phyloP scores from a whole-genome alignment of 1,140 invertebrate species.

The Pseudomyrmex cubaensis region DNA sequence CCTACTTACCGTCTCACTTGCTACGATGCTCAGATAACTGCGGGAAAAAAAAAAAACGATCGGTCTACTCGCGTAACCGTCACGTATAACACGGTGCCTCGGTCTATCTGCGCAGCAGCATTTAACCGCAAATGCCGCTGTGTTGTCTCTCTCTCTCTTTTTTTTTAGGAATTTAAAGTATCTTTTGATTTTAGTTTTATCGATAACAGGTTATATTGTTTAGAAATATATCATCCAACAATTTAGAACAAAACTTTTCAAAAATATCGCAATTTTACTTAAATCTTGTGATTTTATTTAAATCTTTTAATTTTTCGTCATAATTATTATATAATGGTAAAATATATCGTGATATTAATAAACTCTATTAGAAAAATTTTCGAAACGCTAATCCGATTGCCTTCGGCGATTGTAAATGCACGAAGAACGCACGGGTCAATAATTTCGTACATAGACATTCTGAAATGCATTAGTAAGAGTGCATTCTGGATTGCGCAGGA shows the following conservation, averaged over 20 bases:
- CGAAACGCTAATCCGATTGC: too few species aligned
- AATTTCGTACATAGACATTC: neutral
- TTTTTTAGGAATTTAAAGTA: neutral
- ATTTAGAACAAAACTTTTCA: too few species aligned
- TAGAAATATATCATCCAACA: too few species aligned
- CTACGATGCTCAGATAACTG: constrained; percentile 6
- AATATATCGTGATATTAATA: too few species aligned
- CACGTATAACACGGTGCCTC: constrained; percentile 9
- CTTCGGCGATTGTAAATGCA: neutral
- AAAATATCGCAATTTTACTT: too few species aligned
- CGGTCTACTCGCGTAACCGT: neutral
- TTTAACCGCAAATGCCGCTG: neutral
- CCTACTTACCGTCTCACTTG: constrained; percentile 23
- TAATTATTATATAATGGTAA: too few species aligned
- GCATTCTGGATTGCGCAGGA: constrained; percentile 4
- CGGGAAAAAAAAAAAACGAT: neutral
- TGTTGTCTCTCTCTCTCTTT: neutral
- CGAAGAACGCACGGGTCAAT: neutral
- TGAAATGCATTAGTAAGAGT: neutral
- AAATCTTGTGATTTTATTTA: too few species aligned
- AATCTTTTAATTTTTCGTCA: too few species aligned
- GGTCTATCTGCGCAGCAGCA: neutral
- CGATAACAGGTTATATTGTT: too few species aligned
- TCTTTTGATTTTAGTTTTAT: neutral
- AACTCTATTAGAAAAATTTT: too few species aligned